Conservation (phyloP, 1,140 invertebrate genomes). For the Meloidogyne chitwoodi region DNA sequence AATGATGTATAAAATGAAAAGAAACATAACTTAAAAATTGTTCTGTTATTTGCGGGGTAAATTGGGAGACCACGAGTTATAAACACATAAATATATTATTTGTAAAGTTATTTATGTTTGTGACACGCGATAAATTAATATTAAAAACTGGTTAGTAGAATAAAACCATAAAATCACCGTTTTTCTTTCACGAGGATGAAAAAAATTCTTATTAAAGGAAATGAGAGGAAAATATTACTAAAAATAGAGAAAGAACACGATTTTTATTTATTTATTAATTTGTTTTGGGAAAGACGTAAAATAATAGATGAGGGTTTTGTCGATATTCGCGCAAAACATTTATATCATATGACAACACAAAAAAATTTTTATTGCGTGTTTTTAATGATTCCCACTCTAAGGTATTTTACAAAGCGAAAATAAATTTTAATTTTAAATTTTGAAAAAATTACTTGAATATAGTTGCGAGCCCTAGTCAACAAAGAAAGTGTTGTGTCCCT, state of each 20-base stretch:
- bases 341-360: too few species aligned
- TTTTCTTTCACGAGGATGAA: background rate
- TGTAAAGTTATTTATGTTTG: background rate
- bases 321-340: too few species aligned
- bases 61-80: background rate
- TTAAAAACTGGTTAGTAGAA: background rate
- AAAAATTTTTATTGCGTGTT: too few species aligned
- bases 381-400: too few species aligned
- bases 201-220: background rate
- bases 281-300: background rate
- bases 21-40: too few species aligned
- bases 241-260: background rate
- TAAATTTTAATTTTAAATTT: background rate
- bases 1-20: background rate
- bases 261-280: too few species aligned
- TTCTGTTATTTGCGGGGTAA: too few species aligned
- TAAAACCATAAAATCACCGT: too few species aligned
- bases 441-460: slow-evolving; percentile 45
- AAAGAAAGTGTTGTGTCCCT: slow-evolving; percentile 56
- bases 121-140: background rate
- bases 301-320: too few species aligned
- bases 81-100: too few species aligned
- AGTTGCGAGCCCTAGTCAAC: slow-evolving; percentile 55
- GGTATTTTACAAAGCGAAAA: too few species aligned
- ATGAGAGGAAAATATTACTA: background rate